Percentiles rank a stretch among this genome's conserved stretches.
These are phyloP conservation scores for Plagiodera versicolora DNA, from an alignment of 2,888 invertebrate genomes.

Conservation along the genomic window DNA sequence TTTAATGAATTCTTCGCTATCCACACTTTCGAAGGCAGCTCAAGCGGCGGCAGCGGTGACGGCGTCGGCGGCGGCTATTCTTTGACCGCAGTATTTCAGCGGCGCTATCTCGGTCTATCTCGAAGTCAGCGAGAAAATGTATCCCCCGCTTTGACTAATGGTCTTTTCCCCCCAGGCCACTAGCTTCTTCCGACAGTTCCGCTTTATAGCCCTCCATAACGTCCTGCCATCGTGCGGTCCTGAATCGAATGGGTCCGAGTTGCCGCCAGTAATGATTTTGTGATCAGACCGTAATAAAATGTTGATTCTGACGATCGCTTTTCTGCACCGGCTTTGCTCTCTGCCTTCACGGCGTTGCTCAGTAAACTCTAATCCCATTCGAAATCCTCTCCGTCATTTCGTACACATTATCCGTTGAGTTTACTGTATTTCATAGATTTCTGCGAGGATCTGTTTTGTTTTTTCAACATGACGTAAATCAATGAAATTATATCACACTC, in stretches of 20 bases:
- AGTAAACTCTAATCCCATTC: constrained; percentile 20
- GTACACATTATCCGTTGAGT: neutral
- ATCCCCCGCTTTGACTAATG: constrained; percentile 38
- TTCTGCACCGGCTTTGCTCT: constrained; percentile 14
- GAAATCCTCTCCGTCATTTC: neutral
- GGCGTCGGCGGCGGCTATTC: constrained; percentile 15
- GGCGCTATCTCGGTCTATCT: constrained; percentile 33
- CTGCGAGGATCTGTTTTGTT: neutral
- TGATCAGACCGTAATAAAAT: constrained; percentile 35
- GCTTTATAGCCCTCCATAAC: constrained; percentile 32
- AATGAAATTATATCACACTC: no score
- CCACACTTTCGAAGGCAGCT: no score
- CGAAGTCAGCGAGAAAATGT: constrained; percentile 27
- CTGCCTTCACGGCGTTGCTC: constrained; percentile 1
- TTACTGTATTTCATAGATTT: neutral
- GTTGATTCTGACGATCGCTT: constrained; percentile 26
- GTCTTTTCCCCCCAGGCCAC: constrained; percentile 27
- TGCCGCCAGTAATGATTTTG: constrained; percentile 31
- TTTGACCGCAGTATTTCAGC: constrained; percentile 34
- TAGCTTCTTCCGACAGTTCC: constrained; percentile 15
- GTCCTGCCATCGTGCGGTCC: constrained; percentile 23
- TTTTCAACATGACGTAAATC: no score
- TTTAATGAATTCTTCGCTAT: no score
- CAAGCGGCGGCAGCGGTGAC: neutral
- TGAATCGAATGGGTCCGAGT: constrained; percentile 15